These are phyloP conservation scores for Drosophila mimetica DNA, from an alignment of 2,888 invertebrate genomes.

Conservation along the genomic window DNA sequence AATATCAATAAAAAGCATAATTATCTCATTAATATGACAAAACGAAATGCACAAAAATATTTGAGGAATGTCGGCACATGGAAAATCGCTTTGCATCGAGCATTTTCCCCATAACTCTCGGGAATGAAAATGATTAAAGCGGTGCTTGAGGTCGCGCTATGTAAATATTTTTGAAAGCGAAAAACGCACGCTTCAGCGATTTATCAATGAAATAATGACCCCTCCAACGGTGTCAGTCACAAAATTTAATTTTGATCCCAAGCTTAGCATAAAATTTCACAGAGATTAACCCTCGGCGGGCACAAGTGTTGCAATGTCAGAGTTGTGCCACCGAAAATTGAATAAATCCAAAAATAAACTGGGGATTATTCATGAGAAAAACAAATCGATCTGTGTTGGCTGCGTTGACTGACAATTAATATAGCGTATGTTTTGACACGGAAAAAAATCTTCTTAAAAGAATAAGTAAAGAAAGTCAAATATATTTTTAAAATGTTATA, in stretches of 20 bases:
- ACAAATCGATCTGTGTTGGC: conserved; percentile 31
- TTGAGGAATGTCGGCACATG: conserved; percentile 19
- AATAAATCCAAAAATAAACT: background rate
- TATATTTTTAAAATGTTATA: too few species aligned
- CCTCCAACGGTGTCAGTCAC: conserved; percentile 27
- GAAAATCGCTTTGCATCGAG: conserved; percentile 18
- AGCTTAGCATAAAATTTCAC: conserved; percentile 59
- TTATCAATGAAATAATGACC: conserved; percentile 60
- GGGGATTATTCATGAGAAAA: conserved; percentile 21
- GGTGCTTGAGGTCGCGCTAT: conserved; percentile 24
- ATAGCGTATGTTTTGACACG: background rate
- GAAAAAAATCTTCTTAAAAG: background rate
- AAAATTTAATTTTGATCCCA: conserved; percentile 26
- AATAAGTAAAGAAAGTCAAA: too few species aligned
- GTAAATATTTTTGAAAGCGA: conserved; percentile 17
- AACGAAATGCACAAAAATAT: conserved; percentile 6
- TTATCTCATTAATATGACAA: conserved; percentile 21
- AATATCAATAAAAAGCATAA: conserved; percentile 14
- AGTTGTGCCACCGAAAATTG: conserved; percentile 45
- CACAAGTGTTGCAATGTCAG: conserved; percentile 47
- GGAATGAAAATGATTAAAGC: conserved; percentile 14
- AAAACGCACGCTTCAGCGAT: conserved; percentile 37
- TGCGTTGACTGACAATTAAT: conserved; percentile 18
- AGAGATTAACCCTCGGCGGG: conserved; percentile 59
- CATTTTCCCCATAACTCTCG: conserved; percentile 10